A percentile compares a stretch with the other conserved stretches of the same genome.
These are phyloP conservation scores for Agriopis marginaria DNA, from an alignment of 2,888 invertebrate species.

Conservation along the genomic window DNA sequence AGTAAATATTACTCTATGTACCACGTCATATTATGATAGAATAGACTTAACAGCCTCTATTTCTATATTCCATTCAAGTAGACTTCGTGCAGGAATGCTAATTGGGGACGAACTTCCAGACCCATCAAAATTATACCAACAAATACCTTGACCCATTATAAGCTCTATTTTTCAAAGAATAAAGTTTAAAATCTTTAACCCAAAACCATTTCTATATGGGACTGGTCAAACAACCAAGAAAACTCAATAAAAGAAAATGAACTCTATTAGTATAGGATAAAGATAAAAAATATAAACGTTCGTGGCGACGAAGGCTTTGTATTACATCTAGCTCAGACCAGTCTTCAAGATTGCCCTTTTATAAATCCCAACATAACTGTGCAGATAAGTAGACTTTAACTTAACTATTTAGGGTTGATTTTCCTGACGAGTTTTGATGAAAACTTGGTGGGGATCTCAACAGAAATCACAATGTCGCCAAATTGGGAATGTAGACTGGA, in stretches of 20 bases:
- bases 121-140: slow-evolving; percentile 57
- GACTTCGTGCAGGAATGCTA: slow-evolving; percentile 66
- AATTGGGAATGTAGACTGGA: slow-evolving; percentile 63
- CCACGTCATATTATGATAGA: slow-evolving; percentile 46
- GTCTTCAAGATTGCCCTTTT: slow-evolving; percentile 64
- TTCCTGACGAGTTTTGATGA: slow-evolving; percentile 24
- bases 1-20: slow-evolving; percentile 23
- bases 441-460: slow-evolving; percentile 40
- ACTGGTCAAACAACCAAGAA: slow-evolving; percentile 47
- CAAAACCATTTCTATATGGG: slow-evolving; percentile 37
- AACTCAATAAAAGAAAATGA: slow-evolving; percentile 42
- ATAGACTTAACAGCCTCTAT: slow-evolving; percentile 52
- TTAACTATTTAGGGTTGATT: slow-evolving; percentile 45
- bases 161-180: slow-evolving; percentile 42
- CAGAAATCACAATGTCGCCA: slow-evolving; percentile 62
- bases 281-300: slow-evolving; percentile 40
- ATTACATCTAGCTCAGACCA: slow-evolving; percentile 66
- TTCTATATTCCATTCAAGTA: slow-evolving; percentile 55
- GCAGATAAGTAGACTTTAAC: slow-evolving; percentile 45
- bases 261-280: slow-evolving; percentile 50
- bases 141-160: slow-evolving; percentile 38
- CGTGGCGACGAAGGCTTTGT: slow-evolving; percentile 50
- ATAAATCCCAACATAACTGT: slow-evolving; percentile 50
- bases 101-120: slow-evolving; percentile 61
- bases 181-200: slow-evolving; percentile 41